Base-by-base conservation (phyloP, 1,140 invertebrate genomes). In the Portunus trituberculatus region DNA sequence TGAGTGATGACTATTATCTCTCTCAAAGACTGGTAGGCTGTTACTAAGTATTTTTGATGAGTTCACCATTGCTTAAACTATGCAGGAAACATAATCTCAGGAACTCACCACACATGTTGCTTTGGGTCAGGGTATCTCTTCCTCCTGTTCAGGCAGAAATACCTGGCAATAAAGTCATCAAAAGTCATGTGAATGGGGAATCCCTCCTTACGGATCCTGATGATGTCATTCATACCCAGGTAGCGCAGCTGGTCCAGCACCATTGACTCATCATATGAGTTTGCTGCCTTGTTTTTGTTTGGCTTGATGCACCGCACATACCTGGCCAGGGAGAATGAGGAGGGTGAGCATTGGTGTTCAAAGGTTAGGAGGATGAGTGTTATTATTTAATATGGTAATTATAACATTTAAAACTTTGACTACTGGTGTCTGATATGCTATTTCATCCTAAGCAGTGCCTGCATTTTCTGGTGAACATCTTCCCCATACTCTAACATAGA, bases 241-340 rank as follows among this genome's bases (percentile, higher is more conserved):
- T 99, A 99, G 96, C 98, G 98, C 8, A 99, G 97, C 97, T 99
- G 99, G 96, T 99, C 98, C 76, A 99, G 97, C 2, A 99, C 99
- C 92, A 99, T 97, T 89, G 98, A 97, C 76, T 98, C 98, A 97
- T 98, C 98, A 97, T 98, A 99, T 96, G 98, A 98, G 96, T 99
- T 98, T 0, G 99, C 97, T n/a, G 98, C 97, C 97, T 99, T 99
- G 96, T 98, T 97, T 96, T 98, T 98, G 96, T 99, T 99, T 0
- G 99, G 99, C 97, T 99, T 99, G 96, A 99, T 99, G 97, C 99
- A 99, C 10, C 99, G 97, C 0, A 99, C 99, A 97, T 99, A 98
- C 98, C 98, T 98, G 96, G 25, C 1, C 0, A 59, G 52, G 10
- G 52, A 59, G 12, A 14, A 10, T 59, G 2, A 59, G 52, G 16